phyloP scores from a whole-genome alignment of 2,113 vertebrate species.

The Pogona vitticeps region DNA sequence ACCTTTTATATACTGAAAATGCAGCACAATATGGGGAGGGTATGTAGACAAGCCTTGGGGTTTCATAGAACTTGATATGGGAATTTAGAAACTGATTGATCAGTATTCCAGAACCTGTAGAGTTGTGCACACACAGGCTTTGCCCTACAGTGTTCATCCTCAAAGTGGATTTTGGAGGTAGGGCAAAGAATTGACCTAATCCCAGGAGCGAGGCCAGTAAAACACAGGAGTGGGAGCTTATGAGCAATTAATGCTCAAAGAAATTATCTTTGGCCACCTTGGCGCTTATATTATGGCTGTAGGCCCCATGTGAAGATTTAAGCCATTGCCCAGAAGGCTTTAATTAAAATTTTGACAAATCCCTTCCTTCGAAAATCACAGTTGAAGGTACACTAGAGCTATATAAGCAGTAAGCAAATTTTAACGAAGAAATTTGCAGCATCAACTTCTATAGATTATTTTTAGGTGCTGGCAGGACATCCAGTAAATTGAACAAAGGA shows the following conservation, averaged over 20 bases:
- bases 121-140: neutral
- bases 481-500: neutral
- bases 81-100: neutral
- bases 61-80: neutral
- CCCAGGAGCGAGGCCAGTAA: neutral
- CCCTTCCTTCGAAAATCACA: neutral
- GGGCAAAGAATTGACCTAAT: neutral
- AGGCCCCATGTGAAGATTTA: neutral
- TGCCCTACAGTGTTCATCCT: neutral
- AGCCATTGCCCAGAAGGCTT: neutral
- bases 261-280: neutral
- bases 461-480: neutral
- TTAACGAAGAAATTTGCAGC: neutral
- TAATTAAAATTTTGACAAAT: neutral
- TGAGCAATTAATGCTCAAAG: neutral
- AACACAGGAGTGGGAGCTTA: neutral
- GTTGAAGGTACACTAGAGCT: neutral
- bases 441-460: neutral
- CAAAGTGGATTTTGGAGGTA: neutral
- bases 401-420: neutral
- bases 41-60: too few relatives aligned
- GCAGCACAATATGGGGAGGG: too few relatives aligned
- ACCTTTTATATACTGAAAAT: too few relatives aligned
- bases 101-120: neutral
- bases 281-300: neutral